Conservation (phyloP, 2,797 vertebrate genomes). For the Crocodylus rhombifer region DNA sequence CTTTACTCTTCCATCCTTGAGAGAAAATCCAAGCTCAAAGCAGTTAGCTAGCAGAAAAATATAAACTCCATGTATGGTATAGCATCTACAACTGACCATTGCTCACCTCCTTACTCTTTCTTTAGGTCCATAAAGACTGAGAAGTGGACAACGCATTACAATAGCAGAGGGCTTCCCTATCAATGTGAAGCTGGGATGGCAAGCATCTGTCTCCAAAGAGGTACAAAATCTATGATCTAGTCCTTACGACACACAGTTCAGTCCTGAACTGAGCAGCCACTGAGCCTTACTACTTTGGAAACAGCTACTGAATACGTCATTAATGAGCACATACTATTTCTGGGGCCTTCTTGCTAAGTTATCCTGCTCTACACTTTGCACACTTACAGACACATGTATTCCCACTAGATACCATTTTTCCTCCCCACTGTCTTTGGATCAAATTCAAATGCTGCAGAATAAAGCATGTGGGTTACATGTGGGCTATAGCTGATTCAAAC, state of each 20-base stretch:
- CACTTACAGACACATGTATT: neutral
- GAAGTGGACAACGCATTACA: neutral
- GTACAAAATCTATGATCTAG: neutral
- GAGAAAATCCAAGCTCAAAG: conserved; percentile 38
- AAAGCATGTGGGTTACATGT: neutral
- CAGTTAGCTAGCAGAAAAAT: conserved; percentile 20
- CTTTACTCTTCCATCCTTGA: conserved; percentile 44
- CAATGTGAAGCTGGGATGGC: neutral
- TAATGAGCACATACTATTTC: neutral
- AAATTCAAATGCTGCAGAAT: neutral
- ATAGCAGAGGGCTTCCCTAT: conserved; percentile 17
- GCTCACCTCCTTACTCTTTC: conserved; percentile 12
- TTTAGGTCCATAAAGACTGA: neutral
- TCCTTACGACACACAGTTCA: neutral
- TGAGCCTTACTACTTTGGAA: neutral
- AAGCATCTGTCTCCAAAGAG: neutral
- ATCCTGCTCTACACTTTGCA: neutral
- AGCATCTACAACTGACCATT: conserved; percentile 42
- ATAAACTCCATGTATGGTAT: conserved; percentile 5
- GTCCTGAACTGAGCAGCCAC: neutral
- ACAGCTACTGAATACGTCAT: rapidly evolving
- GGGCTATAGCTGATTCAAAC: neutral
- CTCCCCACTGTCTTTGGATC: neutral
- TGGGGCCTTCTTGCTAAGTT: neutral
- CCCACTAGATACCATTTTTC: neutral